Evolutionary conservation across 2,888 invertebrate genomes (phyloP).

Genomic region (Drosophila nigricruria): DNA sequence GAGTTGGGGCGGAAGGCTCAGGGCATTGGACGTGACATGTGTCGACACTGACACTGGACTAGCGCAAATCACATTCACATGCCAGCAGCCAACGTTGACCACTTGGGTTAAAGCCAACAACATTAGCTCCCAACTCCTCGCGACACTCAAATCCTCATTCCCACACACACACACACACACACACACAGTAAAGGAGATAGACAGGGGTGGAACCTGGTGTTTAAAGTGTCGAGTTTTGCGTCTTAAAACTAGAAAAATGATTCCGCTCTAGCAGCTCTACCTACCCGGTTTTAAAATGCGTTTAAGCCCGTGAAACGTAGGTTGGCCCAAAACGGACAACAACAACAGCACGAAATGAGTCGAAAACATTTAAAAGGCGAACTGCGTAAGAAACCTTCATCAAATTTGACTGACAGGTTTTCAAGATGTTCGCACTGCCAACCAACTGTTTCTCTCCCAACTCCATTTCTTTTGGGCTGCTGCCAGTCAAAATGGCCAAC

Average conservation of each 20-base stretch:
- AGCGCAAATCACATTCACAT: slow-evolving; percentile 69
- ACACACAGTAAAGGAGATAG: slow-evolving; percentile 1
- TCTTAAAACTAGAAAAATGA: slow-evolving; percentile 73
- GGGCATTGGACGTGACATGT: slow-evolving; percentile 58
- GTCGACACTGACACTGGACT: slow-evolving; percentile 37
- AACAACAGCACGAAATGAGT: slow-evolving; percentile 46
- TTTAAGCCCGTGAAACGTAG: slow-evolving; percentile 61
- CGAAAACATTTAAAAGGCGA: slow-evolving; percentile 71
- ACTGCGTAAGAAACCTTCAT: slow-evolving; percentile 81
- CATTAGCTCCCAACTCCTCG: background rate
- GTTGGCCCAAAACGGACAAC: slow-evolving; percentile 50
- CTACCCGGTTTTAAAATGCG: slow-evolving; percentile 65
- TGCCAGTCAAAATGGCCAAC: slow-evolving; percentile 53
- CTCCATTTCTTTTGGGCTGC: slow-evolving; percentile 57
- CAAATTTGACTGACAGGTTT: slow-evolving; percentile 84
- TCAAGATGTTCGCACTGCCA: slow-evolving; percentile 83
- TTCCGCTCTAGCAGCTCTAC: slow-evolving; percentile 44
- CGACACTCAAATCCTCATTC: slow-evolving; percentile 11
- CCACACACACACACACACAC: slow-evolving; percentile 10
- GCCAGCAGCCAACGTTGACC: slow-evolving; percentile 54
- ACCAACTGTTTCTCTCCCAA: slow-evolving; percentile 55
- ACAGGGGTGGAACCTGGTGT: slow-evolving; percentile 61
- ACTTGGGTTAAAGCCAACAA: slow-evolving; percentile 28
- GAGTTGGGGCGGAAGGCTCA: background rate
- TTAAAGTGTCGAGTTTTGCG: slow-evolving; percentile 79